A percentile compares a stretch with the other conserved stretches of the same genome.
These are phyloP conservation scores for Drosophila ironensis DNA, from an alignment of 1,140 invertebrate genomes.

Conservation along the genomic window DNA sequence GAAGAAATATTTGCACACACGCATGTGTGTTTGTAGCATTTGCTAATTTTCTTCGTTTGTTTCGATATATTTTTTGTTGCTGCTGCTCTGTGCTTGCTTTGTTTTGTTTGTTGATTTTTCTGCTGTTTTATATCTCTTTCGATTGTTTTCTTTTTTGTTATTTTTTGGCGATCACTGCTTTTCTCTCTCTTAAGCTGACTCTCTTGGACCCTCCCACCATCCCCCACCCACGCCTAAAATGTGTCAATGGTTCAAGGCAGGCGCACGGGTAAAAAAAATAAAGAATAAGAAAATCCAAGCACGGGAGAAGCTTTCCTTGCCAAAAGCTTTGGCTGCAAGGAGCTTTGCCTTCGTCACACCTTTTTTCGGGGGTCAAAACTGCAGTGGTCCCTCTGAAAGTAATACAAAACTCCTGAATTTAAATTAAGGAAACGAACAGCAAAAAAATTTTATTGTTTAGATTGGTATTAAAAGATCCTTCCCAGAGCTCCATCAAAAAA, in stretches of 20 bases:
- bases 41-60: conserved; percentile 52
- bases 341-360: conserved; percentile 28
- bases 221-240: conserved; percentile 50
- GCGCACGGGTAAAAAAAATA: conserved; percentile 17
- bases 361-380: conserved; percentile 25
- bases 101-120: conserved; percentile 25
- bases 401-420: not conserved
- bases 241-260: conserved; percentile 76
- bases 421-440: not conserved
- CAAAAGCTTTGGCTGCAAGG: conserved; percentile 3
- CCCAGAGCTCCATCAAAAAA: no score
- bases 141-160: not conserved
- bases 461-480: no score
- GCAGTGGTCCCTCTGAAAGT: no score
- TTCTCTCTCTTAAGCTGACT: conserved; percentile 19
- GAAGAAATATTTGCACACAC: conserved; percentile 73
- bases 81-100: conserved; percentile 14
- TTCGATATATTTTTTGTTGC: conserved; percentile 15
- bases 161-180: conserved; percentile 11
- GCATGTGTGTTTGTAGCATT: conserved; percentile 13
- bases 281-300: conserved; percentile 7
- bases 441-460: no score
- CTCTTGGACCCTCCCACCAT: not conserved
- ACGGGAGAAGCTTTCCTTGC: conserved; percentile 7
- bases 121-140: conserved; percentile 19